Evolutionary conservation across 2,113 vertebrate species (phyloP).

Genomic region (Clarias gariepinus): DNA sequence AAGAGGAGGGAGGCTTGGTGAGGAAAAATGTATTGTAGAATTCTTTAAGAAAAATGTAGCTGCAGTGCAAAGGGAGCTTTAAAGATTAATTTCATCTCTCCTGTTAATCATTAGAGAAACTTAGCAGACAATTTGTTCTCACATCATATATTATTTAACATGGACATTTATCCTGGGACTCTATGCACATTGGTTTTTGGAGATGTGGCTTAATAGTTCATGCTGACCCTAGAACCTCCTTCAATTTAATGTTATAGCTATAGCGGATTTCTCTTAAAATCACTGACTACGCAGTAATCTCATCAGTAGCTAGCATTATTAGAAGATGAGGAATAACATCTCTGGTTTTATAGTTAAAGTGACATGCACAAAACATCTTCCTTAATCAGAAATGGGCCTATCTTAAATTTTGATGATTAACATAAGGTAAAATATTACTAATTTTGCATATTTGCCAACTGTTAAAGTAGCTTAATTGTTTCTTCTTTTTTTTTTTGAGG

Average conservation of each 20-base stretch:
- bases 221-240: background rate
- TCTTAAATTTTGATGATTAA: background rate
- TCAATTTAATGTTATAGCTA: background rate
- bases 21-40: background rate
- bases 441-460: background rate
- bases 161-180: background rate
- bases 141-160: background rate
- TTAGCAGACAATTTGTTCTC: background rate
- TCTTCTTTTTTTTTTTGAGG: background rate
- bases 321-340: background rate
- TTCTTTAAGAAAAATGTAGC: background rate
- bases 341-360: background rate
- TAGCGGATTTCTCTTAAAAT: background rate
- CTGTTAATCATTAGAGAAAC: background rate
- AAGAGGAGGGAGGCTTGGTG: background rate
- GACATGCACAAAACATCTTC: background rate
- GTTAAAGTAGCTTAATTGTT: no score
- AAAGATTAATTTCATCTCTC: background rate
- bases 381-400: background rate
- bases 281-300: background rate
- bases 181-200: background rate
- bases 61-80: background rate
- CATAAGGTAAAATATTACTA: no score
- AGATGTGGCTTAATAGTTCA: background rate
- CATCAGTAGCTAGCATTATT: background rate